A percentile compares a stretch with the other conserved stretches of the same genome.
These are phyloP conservation scores for Zenarchopterus dispar DNA, from an alignment of 2,797 vertebrate genomes.

Conservation along the genomic window DNA sequence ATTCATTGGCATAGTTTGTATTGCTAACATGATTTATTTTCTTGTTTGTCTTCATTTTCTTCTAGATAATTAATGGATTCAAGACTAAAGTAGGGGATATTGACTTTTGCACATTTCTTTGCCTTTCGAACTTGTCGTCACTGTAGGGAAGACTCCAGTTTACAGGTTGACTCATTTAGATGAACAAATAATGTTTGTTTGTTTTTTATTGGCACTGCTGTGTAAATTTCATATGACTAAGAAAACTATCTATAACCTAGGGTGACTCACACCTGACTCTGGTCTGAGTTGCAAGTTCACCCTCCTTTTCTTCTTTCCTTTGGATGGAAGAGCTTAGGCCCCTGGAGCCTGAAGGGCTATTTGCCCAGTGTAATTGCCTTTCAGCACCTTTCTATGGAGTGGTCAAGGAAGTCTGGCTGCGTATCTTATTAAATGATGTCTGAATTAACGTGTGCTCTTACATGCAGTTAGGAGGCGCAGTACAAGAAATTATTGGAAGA, in stretches of 20 bases:
- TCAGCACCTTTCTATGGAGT: slow-evolving; percentile 81
- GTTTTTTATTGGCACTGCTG: background rate
- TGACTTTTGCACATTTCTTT: too few species aligned
- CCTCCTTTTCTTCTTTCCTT: slow-evolving; percentile 29
- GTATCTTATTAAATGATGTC: slow-evolving; percentile 86
- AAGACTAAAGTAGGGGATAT: too few species aligned
- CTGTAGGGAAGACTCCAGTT: too few species aligned
- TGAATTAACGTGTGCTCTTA: slow-evolving; percentile 82
- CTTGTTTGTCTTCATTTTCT: too few species aligned
- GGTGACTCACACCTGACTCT: slow-evolving; percentile 35
- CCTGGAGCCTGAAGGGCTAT: slow-evolving; percentile 76
- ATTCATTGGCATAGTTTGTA: too few species aligned
- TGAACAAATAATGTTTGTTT: background rate
- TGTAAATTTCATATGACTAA: slow-evolving; percentile 6
- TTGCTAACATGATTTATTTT: too few species aligned
- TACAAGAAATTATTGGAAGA: slow-evolving; percentile 81
- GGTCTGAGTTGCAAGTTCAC: slow-evolving; percentile 29
- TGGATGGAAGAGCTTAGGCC: slow-evolving; percentile 67
- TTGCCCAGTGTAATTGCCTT: slow-evolving; percentile 81
- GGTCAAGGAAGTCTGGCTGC: slow-evolving; percentile 76
- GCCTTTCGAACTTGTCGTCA: too few species aligned
- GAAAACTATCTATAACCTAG: slow-evolving; percentile 15
- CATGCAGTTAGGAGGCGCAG: slow-evolving; percentile 75
- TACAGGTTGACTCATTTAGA: slow-evolving; percentile 9
- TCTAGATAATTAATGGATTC: too few species aligned